Evolutionary conservation across 2,888 invertebrate species (phyloP), one percentile per base, ranked within the genome.

Genomic region (Chloromyia formosa): DNA sequence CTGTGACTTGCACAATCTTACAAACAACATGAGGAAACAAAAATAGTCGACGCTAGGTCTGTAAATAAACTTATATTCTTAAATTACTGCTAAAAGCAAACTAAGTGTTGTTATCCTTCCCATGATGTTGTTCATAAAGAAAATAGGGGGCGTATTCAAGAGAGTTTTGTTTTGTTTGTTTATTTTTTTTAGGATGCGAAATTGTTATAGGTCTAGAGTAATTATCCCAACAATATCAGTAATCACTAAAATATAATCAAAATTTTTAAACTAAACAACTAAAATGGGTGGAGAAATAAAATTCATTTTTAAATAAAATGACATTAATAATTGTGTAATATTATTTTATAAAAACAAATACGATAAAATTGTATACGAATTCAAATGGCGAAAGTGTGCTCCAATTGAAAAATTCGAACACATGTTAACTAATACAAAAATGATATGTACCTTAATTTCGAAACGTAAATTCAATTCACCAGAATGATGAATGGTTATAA

Each of bases 221-320:
- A 69, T 40, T 56, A 71, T 23, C 71, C 71, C 71, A 71, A 56
- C 23, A 71, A 64, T 49, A 18, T 56, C 69, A 69, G 18, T 69
- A 69, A 23, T 10, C 23, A 66, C 68, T 68, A 72, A 58, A 71
- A 56, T 61, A 69, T 64, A 73, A 62, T 62, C 49, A 60, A 66
- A 23, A 58, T 40, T 76, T 61, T 20, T 56, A 76, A 78, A 77
- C 75, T 56, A 73, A 77, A 76, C 68, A 78, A 77, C 74, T 77
- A 78, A 78, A 77, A 73, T 80, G 79, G 79, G 79, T 80, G 79
- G 79, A 80, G 79, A 80, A 79, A 78, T 79, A 78, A 79, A 78
- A 71, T 58, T 58, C 20, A 35, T 58, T 69, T 20, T 62, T 40
- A 22, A 40, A 56, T 56, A 56, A 35, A 54, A 78, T 77, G 77